A percentile compares a stretch with the other conserved stretches of the same genome.
phyloP scores from a whole-genome alignment of 2,113 vertebrate genomes.

The Rhynchomys soricoides region DNA sequence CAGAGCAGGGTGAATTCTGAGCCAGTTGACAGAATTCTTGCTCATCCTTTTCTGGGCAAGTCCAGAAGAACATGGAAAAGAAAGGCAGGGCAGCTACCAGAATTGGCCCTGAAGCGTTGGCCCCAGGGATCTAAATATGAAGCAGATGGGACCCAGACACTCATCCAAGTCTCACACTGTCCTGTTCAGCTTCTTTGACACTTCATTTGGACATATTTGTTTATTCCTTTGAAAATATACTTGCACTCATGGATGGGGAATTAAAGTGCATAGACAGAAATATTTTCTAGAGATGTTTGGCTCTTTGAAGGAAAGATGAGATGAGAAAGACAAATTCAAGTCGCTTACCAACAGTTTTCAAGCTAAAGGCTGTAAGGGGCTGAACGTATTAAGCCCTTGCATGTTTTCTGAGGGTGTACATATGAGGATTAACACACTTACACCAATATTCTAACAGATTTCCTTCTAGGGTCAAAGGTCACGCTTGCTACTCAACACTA shows the following conservation, averaged over 20 bases:
- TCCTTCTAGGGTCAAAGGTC: not conserved
- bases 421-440: not conserved
- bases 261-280: slow-evolving; percentile 53
- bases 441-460: not conserved
- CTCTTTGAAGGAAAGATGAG: not conserved
- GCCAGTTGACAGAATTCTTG: not conserved
- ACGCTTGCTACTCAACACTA: not conserved
- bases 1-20: not conserved
- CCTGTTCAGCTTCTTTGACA: slow-evolving; percentile 63
- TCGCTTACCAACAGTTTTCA: not conserved
- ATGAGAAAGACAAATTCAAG: not conserved
- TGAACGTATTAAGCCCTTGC: not conserved
- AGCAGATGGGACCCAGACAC: slow-evolving; percentile 72
- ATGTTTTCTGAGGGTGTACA: not conserved
- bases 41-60: slow-evolving; percentile 18
- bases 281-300: slow-evolving; percentile 47
- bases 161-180: slow-evolving; percentile 70
- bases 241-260: slow-evolving; percentile 44
- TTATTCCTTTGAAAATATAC: slow-evolving; percentile 72
- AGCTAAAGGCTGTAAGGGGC: not conserved
- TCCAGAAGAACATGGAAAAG: not conserved
- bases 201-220: slow-evolving; percentile 76
- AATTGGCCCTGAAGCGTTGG: not conserved
- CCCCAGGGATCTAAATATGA: slow-evolving; percentile 60
- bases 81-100: not conserved